Evolutionary conservation across 2,888 invertebrate genomes (phyloP).

Genomic region (Hipparchia sbordonii): DNA sequence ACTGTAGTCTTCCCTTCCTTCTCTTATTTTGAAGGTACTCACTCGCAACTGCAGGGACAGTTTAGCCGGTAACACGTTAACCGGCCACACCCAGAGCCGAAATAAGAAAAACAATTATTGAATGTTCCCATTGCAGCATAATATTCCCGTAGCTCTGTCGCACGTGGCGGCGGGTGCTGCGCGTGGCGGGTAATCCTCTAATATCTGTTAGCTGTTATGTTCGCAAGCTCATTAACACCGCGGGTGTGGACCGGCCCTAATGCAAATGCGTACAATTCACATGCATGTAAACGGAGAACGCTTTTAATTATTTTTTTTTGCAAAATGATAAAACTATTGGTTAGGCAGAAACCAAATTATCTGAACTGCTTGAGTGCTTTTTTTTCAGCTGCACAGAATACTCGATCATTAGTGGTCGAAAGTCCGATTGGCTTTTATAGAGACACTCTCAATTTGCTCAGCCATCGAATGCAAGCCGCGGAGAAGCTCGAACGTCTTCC

Average conservation of each 20-base stretch:
- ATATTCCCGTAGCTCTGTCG: neutral
- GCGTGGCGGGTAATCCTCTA: constrained; percentile 60
- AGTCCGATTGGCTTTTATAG: too few species aligned
- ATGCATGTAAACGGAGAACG: constrained; percentile 39
- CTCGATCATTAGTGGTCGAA: too few species aligned
- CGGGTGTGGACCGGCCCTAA: constrained; percentile 56
- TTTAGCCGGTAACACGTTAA: too few species aligned
- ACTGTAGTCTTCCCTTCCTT: too few species aligned
- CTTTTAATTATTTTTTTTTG: constrained; percentile 37
- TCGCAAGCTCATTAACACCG: constrained; percentile 65
- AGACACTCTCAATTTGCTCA: too few species aligned
- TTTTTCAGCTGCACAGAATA: too few species aligned
- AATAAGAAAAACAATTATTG: constrained; percentile 3
- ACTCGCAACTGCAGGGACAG: neutral
- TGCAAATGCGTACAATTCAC: constrained; percentile 1
- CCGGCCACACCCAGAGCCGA: neutral
- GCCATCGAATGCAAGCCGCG: too few species aligned
- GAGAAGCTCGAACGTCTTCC: too few species aligned
- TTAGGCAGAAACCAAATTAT: too few species aligned
- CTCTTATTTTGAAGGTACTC: too few species aligned
- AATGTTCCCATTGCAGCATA: neutral
- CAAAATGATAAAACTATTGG: too few species aligned
- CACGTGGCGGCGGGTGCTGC: constrained; percentile 25
- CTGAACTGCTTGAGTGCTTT: too few species aligned
- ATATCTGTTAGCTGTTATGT: constrained; percentile 64